phyloP scores from a whole-genome alignment of 1,140 invertebrate species.

The Magallana angulata region DNA sequence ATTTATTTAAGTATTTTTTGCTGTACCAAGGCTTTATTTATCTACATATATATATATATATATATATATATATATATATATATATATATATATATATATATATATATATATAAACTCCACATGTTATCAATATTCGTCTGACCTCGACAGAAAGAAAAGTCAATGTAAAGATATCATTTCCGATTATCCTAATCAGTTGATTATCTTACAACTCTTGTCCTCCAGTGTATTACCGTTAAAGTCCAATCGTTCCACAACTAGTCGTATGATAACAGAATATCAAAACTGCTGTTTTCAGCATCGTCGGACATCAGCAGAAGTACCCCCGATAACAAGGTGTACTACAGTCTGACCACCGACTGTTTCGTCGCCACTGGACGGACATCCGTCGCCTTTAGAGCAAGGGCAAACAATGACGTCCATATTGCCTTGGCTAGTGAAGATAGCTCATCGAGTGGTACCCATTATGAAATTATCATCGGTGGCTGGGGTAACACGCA shows the following conservation, averaged over 20 bases:
- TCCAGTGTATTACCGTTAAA: background rate
- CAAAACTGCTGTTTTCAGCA: background rate
- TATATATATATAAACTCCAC: too few species aligned
- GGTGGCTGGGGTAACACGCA: conserved; percentile 18
- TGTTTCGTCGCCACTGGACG: background rate
- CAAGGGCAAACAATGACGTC: conserved; percentile 32
- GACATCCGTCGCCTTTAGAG: background rate
- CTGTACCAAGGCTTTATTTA: too few species aligned
- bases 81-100: too few species aligned
- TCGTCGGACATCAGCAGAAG: background rate
- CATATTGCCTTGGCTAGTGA: conserved; percentile 26
- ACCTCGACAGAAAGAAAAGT: too few species aligned
- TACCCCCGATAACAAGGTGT: background rate
- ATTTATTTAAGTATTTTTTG: too few species aligned
- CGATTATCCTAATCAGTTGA: too few species aligned
- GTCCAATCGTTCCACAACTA: background rate
- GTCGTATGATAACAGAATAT: background rate
- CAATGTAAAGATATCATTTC: too few species aligned
- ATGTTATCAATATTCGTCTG: too few species aligned
- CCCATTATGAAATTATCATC: conserved; percentile 37
- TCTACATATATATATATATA: too few species aligned
- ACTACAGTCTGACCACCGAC: background rate
- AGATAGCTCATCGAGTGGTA: background rate
- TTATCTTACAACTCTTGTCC: too few species aligned
- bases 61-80: too few species aligned